These are phyloP conservation scores for Scolopax rusticola DNA, from an alignment of 2,797 vertebrate species.

Conservation along the genomic window DNA sequence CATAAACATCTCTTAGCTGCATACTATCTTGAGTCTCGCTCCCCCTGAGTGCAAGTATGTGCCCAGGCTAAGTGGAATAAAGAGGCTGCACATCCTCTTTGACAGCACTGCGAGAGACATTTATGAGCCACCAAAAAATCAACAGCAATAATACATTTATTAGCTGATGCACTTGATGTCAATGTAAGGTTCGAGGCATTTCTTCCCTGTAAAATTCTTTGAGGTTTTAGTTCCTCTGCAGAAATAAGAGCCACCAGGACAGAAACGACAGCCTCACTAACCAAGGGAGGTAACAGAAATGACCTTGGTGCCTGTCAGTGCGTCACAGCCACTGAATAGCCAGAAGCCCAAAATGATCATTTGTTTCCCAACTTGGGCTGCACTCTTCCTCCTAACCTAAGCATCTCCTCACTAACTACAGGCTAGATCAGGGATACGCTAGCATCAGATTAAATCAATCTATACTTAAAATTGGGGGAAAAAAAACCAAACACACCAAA, in stretches of 20 bases:
- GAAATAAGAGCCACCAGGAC: background rate
- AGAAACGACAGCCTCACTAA: background rate
- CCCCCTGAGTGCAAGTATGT: background rate
- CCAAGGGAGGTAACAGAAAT: background rate
- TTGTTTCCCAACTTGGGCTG: background rate
- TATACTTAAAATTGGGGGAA: background rate
- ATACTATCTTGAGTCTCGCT: background rate
- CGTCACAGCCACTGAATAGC: background rate
- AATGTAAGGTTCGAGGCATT: background rate
- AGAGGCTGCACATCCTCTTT: background rate
- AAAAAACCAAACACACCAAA: background rate
- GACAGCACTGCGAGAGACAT: background rate
- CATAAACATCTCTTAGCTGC: constrained; percentile 58
- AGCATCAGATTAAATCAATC: background rate
- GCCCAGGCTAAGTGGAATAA: background rate
- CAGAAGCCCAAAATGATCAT: background rate
- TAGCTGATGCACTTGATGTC: background rate
- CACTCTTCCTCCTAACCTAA: background rate
- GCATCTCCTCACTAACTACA: background rate
- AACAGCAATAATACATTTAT: background rate
- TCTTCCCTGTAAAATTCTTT: background rate
- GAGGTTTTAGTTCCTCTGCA: background rate
- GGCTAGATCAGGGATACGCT: background rate
- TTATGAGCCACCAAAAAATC: constrained; percentile 17
- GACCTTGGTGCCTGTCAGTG: background rate